phyloP scores from a whole-genome alignment of 2,888 invertebrate species.

The Drosophila mayaguana region DNA sequence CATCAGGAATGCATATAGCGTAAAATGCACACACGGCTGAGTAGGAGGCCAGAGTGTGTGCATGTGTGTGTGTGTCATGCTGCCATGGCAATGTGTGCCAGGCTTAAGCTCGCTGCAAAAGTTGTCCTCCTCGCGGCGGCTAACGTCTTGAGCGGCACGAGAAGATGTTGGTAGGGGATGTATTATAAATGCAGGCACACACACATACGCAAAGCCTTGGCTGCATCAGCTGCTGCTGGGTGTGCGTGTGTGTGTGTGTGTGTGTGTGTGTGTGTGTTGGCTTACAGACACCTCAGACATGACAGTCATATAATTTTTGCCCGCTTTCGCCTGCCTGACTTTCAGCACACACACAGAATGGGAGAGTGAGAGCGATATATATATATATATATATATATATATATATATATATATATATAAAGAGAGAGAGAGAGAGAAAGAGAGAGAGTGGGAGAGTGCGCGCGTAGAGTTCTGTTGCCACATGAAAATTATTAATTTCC shows the following conservation, averaged over 20 bases:
- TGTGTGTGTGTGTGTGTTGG: conserved; percentile 46
- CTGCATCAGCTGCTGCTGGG: conserved; percentile 21
- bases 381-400: too few relatives aligned
- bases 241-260: conserved; percentile 43
- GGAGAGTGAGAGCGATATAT: background rate
- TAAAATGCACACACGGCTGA: conserved; percentile 67
- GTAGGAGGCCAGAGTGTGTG: conserved; percentile 10
- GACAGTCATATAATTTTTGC: conserved; percentile 61
- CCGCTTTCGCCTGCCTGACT: conserved; percentile 45
- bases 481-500: conserved; percentile 74
- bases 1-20: conserved; percentile 72
- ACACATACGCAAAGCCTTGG: conserved; percentile 14
- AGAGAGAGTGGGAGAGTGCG: background rate
- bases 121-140: conserved; percentile 24
- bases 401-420: too few relatives aligned
- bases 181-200: conserved; percentile 68
- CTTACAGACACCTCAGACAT: conserved; percentile 55
- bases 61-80: conserved; percentile 7
- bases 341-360: conserved; percentile 20
- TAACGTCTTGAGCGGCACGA: conserved; percentile 49
- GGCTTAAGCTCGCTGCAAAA: conserved; percentile 53
- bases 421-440: background rate
- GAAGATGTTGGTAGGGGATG: conserved; percentile 67
- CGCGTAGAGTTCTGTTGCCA: conserved; percentile 28
- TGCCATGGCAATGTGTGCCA: conserved; percentile 16